Percentiles rank a stretch among this genome's conserved stretches.
These are phyloP conservation scores for Trissolcus japonicus DNA, from an alignment of 2,888 invertebrate species.

Conservation along the genomic window DNA sequence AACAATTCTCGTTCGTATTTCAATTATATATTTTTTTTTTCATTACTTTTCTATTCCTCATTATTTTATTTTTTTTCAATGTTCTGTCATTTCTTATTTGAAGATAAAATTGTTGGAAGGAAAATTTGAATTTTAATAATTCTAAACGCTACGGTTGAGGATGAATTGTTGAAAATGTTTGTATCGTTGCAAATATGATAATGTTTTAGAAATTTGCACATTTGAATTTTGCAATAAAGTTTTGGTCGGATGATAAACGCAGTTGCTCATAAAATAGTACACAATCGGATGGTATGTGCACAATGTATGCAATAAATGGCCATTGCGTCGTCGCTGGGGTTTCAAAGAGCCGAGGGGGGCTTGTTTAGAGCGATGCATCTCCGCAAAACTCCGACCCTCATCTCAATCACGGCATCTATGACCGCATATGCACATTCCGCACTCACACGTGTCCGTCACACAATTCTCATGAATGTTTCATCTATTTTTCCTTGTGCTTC, in stretches of 20 bases:
- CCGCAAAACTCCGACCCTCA: conserved; percentile 46
- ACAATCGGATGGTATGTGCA: conserved; percentile 37
- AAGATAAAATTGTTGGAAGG: background rate
- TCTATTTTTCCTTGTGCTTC: conserved; percentile 18
- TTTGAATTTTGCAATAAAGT: no score
- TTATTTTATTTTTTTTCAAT: background rate
- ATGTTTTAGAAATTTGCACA: no score
- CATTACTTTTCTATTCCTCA: background rate
- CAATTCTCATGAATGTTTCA: conserved; percentile 34
- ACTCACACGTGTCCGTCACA: conserved; percentile 14
- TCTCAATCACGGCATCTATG: conserved; percentile 38
- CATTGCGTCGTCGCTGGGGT: conserved; percentile 58
- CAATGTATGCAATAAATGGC: conserved; percentile 60
- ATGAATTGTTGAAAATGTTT: no score
- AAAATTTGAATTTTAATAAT: no score
- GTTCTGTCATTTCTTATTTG: no score
- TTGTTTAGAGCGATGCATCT: conserved; percentile 39
- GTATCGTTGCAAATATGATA: no score
- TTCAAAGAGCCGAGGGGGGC: conserved; percentile 36
- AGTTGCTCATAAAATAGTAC: conserved; percentile 39
- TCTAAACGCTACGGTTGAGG: no score
- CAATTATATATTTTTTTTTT: background rate
- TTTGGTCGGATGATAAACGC: conserved; percentile 22
- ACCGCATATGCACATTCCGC: conserved; percentile 29
- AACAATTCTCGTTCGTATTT: background rate